Conservation (phyloP, 2,888 invertebrate genomes). For the Cylindroiulus punctatus region DNA sequence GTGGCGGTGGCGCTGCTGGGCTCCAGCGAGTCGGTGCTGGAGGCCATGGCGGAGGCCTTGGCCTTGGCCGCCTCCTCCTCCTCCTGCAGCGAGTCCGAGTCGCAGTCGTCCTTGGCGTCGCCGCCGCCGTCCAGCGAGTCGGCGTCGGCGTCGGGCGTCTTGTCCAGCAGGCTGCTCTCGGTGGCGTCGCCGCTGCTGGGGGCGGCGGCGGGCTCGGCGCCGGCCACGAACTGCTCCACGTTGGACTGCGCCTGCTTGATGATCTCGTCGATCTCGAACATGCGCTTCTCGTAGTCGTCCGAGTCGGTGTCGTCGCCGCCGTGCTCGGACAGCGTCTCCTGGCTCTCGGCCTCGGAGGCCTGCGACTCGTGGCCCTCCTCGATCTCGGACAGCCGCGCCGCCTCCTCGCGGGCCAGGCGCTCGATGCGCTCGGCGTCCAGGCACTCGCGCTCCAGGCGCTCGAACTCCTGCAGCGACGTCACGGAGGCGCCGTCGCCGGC, state of each 20-base stretch:
- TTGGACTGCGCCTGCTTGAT: constrained; percentile 75
- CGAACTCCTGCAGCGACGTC: constrained; percentile 85
- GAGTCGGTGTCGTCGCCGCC: constrained; percentile 65
- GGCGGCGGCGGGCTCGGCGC: constrained; percentile 56
- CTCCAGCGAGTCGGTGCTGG: constrained; percentile 79
- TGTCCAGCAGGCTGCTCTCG: constrained; percentile 69
- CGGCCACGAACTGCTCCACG: constrained; percentile 71
- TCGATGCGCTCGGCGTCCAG: constrained; percentile 85
- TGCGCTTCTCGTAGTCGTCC: constrained; percentile 73
- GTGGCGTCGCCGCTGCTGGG: constrained; percentile 58
- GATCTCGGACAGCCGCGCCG: constrained; percentile 74
- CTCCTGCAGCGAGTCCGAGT: constrained; percentile 55
- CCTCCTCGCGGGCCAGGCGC: constrained; percentile 84
- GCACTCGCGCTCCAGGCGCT: constrained; percentile 88
- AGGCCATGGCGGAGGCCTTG: constrained; percentile 68
- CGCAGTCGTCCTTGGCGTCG: constrained; percentile 62
- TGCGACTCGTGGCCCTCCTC: constrained; percentile 67
- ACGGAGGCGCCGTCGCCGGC: constrained; percentile 87
- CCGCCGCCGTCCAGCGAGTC: constrained; percentile 69
- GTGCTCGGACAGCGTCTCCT: constrained; percentile 71
- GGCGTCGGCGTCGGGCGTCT: constrained; percentile 62
- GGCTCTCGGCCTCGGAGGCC: constrained; percentile 71
- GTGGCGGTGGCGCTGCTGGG: constrained; percentile 83
- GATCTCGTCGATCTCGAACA: constrained; percentile 77
- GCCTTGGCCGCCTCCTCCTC: constrained; percentile 63